phyloP scores from a whole-genome alignment of 2,888 invertebrate genomes.

The Mamestra brassicae region DNA sequence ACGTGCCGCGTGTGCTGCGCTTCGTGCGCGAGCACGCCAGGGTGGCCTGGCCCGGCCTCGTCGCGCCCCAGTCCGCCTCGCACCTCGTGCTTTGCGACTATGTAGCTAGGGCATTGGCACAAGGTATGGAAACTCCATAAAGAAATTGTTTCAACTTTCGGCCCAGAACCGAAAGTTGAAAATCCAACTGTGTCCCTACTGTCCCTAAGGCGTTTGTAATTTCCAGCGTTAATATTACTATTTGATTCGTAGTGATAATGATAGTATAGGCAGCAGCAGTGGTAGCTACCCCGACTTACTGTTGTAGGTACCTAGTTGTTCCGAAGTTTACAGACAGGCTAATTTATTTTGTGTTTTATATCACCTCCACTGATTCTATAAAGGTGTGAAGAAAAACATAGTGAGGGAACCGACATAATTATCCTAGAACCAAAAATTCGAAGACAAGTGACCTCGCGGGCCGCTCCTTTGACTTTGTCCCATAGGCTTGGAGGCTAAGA shows the following conservation, averaged over 20 bases:
- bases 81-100: conserved; percentile 81
- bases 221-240: too few species aligned
- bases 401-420: too few species aligned
- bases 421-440: too few species aligned
- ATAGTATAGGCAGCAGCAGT: too few species aligned
- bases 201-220: too few species aligned
- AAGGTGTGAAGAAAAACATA: too few species aligned
- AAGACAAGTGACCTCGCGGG: too few species aligned
- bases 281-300: background rate
- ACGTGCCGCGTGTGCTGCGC: conserved; percentile 82
- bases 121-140: conserved; percentile 70
- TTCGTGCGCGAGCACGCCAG: conserved; percentile 83
- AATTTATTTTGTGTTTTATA: too few species aligned
- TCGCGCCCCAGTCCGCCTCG: conserved; percentile 68
- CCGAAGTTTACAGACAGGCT: too few species aligned
- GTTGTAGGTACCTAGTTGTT: background rate
- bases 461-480: background rate
- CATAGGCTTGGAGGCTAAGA: background rate
- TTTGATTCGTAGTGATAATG: too few species aligned
- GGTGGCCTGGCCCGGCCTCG: conserved; percentile 79
- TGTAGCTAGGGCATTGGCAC: conserved; percentile 82
- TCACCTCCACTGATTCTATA: too few species aligned
- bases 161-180: too few species aligned
- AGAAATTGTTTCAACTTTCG: background rate
- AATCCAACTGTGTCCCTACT: background rate